Conservation (phyloP, 2,797 vertebrate genomes). For the Channa striata region DNA sequence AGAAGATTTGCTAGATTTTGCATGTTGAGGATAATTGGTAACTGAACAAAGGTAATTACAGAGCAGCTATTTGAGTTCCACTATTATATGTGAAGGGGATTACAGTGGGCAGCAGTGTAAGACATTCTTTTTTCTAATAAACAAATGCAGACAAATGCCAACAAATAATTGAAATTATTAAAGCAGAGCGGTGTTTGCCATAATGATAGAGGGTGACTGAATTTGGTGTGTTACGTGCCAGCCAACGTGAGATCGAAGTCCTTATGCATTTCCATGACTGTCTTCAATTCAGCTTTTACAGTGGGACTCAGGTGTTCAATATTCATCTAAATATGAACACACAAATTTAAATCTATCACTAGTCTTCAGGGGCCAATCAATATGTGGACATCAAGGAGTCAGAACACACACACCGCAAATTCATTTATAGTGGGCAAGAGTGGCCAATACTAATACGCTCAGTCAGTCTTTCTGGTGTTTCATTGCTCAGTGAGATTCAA, state of each 20-base stretch:
- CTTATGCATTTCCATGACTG: conserved; percentile 75
- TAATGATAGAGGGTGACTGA: conserved; percentile 56
- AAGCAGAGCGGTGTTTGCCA: conserved; percentile 47
- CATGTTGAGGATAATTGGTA: conserved; percentile 40
- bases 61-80: conserved; percentile 32
- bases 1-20: conserved; percentile 43
- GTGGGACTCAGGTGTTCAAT: conserved; percentile 77
- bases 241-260: conserved; percentile 46
- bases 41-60: conserved; percentile 39
- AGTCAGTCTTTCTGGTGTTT: conserved; percentile 78
- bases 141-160: conserved; percentile 30
- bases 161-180: conserved; percentile 43
- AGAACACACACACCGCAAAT: conserved; percentile 77
- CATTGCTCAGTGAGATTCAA: conserved; percentile 62
- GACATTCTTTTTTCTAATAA: conserved; percentile 31
- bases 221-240: conserved; percentile 58
- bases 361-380: conserved; percentile 80
- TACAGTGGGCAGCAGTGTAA: not conserved
- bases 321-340: conserved; percentile 86
- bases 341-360: conserved; percentile 87
- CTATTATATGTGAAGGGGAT: conserved; percentile 15
- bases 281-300: conserved; percentile 66
- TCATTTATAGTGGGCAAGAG: conserved; percentile 84
- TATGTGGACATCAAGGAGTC: conserved; percentile 80
- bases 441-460: conserved; percentile 79